Evolutionary conservation across 2,888 invertebrate genomes (phyloP).

Genomic region (Tetragonisca angustula): DNA sequence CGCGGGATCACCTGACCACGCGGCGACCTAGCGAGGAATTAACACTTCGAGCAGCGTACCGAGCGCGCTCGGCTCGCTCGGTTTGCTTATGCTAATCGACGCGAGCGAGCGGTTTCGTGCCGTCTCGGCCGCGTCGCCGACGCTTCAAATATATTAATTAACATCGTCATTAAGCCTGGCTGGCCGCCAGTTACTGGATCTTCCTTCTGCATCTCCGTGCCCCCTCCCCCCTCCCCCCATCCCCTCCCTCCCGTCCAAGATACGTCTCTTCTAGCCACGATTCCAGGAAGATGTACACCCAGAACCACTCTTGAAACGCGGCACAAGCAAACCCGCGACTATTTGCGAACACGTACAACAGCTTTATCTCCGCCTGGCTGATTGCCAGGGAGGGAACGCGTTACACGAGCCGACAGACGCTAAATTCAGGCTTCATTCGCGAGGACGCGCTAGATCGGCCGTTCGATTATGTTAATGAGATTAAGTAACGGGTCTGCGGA

Average conservation of each 20-base stretch:
- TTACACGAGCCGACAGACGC: constrained; percentile 49
- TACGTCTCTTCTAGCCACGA: constrained; percentile 14
- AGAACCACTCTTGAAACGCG: constrained; percentile 20
- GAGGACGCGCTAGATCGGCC: constrained; percentile 61
- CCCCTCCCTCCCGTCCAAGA: not conserved
- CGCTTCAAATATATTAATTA: constrained; percentile 82
- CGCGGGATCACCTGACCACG: constrained; percentile 48
- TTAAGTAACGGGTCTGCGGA: constrained; percentile 53
- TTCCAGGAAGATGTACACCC: not conserved
- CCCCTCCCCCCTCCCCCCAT: not conserved
- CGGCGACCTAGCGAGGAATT: constrained; percentile 77
- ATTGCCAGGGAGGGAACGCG: constrained; percentile 19
- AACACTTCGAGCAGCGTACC: constrained; percentile 79
- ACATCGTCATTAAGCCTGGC: constrained; percentile 81
- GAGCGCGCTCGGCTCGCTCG: constrained; percentile 73
- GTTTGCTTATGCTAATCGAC: constrained; percentile 83
- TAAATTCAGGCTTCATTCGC: constrained; percentile 48
- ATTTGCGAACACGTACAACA: constrained; percentile 57
- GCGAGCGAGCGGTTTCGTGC: constrained; percentile 64
- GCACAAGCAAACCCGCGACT: constrained; percentile 17
- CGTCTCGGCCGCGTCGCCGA: constrained; percentile 63
- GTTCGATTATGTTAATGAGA: constrained; percentile 66
- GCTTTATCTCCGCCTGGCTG: constrained; percentile 41
- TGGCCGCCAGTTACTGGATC: constrained; percentile 56
- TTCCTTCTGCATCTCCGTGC: constrained; percentile 34